Evolutionary conservation across 2,797 vertebrate genomes (phyloP).

Genomic region (Enteromius argenteus): DNA sequence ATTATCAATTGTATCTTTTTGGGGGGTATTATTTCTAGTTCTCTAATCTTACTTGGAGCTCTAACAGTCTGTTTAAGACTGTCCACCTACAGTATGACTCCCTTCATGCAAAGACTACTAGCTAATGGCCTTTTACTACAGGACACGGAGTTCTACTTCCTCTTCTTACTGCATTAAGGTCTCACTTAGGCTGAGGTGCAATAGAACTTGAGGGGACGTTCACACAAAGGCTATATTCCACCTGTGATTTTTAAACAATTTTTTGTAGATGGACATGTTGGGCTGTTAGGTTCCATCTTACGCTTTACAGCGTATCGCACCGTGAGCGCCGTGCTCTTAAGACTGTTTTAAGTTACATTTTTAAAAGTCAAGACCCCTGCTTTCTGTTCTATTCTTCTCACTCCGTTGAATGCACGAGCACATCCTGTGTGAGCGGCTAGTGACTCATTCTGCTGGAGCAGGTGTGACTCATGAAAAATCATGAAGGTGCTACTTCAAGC

Average conservation of each 20-base stretch:
- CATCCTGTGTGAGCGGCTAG: too few species aligned
- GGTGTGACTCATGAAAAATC: slow-evolving; percentile 16
- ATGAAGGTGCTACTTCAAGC: neutral
- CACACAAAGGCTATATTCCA: neutral
- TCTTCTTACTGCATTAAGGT: neutral
- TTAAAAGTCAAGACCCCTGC: neutral
- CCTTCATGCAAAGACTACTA: neutral
- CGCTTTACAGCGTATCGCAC: too few species aligned
- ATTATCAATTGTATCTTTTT: neutral
- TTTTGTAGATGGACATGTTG: neutral
- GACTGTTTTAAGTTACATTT: neutral
- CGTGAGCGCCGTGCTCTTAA: neutral
- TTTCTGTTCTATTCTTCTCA: neutral
- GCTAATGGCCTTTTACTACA: neutral
- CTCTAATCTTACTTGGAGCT: neutral
- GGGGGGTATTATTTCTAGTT: neutral
- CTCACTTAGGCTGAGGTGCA: neutral
- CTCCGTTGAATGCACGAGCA: neutral
- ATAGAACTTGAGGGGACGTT: neutral
- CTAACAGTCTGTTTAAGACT: neutral
- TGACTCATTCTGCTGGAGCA: neutral
- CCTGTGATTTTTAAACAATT: neutral
- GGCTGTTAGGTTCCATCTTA: neutral
- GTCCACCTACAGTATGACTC: neutral
- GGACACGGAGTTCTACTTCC: neutral